Conservation (phyloP, 1,140 invertebrate genomes). For the Musca domestica region DNA sequence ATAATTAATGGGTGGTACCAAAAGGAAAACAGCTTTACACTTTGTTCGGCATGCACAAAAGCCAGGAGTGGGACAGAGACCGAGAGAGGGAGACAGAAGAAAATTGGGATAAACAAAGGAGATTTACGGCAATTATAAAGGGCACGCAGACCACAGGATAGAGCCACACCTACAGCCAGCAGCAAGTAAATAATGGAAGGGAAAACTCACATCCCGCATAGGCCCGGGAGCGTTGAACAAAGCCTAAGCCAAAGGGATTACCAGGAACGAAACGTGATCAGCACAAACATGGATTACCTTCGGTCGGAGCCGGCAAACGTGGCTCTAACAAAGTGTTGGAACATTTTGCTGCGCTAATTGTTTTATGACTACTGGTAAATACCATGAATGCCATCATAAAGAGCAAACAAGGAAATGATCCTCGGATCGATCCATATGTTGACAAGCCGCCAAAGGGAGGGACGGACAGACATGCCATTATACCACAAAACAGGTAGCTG, state of each 20-base stretch:
- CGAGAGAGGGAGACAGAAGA: no score
- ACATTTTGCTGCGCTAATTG: conserved; percentile 10
- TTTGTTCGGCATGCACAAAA: not conserved
- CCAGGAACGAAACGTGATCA: no score
- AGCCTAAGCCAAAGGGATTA: no score
- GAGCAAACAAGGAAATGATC: no score
- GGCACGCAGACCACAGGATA: conserved; percentile 2
- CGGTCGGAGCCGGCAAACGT: not conserved
- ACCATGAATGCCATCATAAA: not conserved
- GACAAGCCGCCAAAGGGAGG: no score
- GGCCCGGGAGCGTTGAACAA: not conserved
- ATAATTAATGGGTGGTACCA: conserved; percentile 6
- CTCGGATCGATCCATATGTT: no score
- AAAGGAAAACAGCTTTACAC: conserved; percentile 4
- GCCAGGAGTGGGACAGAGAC: no score
- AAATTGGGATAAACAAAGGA: conserved; percentile 3
- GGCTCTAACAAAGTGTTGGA: not conserved
- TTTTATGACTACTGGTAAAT: conserved; percentile 16
- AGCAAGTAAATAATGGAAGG: no score
- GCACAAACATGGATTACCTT: no score
- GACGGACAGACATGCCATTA: no score
- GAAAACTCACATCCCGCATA: not conserved
- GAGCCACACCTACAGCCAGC: not conserved
- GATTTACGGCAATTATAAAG: conserved; percentile 16
- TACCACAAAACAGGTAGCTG: no score